These are phyloP conservation scores for Erpobdella octoculata DNA, from an alignment of 2,888 invertebrate species.

Conservation along the genomic window DNA sequence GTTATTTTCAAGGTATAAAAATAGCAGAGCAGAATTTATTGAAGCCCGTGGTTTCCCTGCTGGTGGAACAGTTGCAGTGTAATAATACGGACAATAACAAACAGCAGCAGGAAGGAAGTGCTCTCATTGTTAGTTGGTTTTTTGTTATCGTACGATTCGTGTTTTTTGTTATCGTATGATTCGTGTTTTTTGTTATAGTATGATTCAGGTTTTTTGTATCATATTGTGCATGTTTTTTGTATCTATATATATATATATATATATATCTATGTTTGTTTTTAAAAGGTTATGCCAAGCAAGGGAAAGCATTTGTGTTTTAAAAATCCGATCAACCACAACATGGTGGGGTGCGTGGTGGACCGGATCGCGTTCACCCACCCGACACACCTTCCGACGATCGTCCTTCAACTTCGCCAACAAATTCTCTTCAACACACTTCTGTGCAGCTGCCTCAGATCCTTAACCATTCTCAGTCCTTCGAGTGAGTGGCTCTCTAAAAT, in stretches of 20 bases:
- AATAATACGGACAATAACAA: background rate
- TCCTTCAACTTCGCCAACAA: conserved; percentile 76
- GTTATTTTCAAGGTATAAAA: conserved; percentile 27
- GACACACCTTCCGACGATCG: conserved; percentile 77
- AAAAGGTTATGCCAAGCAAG: conserved; percentile 14
- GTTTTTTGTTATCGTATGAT: no score
- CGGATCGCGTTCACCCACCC: conserved; percentile 88
- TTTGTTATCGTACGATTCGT: background rate
- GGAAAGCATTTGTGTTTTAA: background rate
- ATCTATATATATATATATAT: no score
- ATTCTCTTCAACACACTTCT: conserved; percentile 82
- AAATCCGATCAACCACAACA: conserved; percentile 39
- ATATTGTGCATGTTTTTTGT: no score
- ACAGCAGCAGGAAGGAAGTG: background rate
- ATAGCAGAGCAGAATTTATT: conserved; percentile 24
- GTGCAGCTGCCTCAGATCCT: conserved; percentile 67
- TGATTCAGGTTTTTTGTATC: background rate
- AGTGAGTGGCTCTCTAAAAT: conserved; percentile 18
- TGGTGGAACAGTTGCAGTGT: conserved; percentile 14
- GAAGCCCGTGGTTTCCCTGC: conserved; percentile 8
- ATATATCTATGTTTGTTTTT: no score
- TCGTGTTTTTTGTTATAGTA: background rate
- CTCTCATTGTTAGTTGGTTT: conserved; percentile 9
- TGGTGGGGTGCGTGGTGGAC: conserved; percentile 69
- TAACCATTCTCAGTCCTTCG: conserved; percentile 15